A percentile compares a stretch with the other conserved stretches of the same genome.
These are phyloP conservation scores for Camponotus fellah DNA, from an alignment of 2,888 invertebrate species.

Conservation along the genomic window DNA sequence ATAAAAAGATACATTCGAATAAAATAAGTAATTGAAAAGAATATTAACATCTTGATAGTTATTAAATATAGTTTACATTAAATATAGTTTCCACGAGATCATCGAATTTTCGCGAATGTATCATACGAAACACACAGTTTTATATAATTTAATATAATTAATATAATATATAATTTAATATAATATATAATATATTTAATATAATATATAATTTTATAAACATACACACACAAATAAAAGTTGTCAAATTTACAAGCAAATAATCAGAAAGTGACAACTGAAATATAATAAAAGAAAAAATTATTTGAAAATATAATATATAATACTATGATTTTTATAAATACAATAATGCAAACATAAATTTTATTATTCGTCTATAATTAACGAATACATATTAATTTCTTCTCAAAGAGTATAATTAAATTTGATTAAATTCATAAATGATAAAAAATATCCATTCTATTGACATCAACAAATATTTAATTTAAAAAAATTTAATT, in stretches of 20 bases:
- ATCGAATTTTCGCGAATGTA: background rate
- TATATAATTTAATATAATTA: too few relatives aligned
- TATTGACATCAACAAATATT: background rate
- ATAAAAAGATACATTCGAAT: background rate
- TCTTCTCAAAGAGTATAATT: background rate
- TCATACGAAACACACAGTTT: background rate
- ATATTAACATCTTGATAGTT: background rate
- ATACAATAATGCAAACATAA: background rate
- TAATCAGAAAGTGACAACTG: background rate
- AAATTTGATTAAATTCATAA: background rate
- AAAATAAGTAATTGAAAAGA: slow-evolving; percentile 4
- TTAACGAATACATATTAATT: background rate
- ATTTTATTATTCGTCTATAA: background rate
- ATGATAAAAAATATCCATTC: background rate
- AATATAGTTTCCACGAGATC: background rate
- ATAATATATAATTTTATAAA: background rate
- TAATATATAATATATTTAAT: too few relatives aligned
- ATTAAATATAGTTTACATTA: too few relatives aligned
- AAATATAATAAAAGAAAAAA: background rate
- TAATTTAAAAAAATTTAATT: background rate
- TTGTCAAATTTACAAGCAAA: background rate
- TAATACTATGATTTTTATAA: background rate
- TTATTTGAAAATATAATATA: background rate
- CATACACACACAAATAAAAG: background rate
- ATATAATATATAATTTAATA: too few relatives aligned